These are phyloP conservation scores for Amiota mariae DNA, from an alignment of 2,888 invertebrate genomes.

Conservation along the genomic window DNA sequence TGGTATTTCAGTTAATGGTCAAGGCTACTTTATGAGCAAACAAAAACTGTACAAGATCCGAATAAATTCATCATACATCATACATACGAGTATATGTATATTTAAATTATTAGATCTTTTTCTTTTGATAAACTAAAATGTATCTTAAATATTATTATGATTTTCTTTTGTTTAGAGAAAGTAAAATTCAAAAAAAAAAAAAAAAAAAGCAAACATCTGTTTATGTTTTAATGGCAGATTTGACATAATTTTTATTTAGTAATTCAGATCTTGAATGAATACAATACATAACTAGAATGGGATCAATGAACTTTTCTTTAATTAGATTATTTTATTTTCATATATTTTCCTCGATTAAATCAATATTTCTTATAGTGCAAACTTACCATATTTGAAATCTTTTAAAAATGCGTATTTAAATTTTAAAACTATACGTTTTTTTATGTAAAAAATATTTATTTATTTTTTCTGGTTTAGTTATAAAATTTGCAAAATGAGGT, in stretches of 20 bases:
- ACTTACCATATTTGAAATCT: too few species aligned
- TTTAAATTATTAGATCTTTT: too few species aligned
- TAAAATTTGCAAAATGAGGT: slow-evolving; percentile 57
- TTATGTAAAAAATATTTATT: too few species aligned
- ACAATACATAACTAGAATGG: neutral
- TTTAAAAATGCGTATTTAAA: too few species aligned
- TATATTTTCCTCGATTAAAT: too few species aligned
- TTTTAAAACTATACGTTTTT: too few species aligned
- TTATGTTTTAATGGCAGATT: slow-evolving; percentile 14
- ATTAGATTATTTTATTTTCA: neutral
- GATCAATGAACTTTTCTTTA: slow-evolving; percentile 9
- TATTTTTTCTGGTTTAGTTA: neutral
- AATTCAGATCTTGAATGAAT: neutral
- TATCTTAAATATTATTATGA: too few species aligned
- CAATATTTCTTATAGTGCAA: too few species aligned
- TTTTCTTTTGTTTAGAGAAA: too few species aligned
- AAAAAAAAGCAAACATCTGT: slow-evolving; percentile 28
- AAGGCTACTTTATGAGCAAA: slow-evolving; percentile 23
- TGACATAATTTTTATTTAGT: slow-evolving; percentile 20
- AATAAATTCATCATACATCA: neutral
- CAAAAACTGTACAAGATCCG: neutral
- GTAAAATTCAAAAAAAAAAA: neutral
- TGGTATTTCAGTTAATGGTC: slow-evolving; percentile 25
- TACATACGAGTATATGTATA: too few species aligned
- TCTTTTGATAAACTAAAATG: too few species aligned